These are phyloP conservation scores for Tanypteryx hageni DNA, from an alignment of 2,888 invertebrate genomes.

Conservation along the genomic window DNA sequence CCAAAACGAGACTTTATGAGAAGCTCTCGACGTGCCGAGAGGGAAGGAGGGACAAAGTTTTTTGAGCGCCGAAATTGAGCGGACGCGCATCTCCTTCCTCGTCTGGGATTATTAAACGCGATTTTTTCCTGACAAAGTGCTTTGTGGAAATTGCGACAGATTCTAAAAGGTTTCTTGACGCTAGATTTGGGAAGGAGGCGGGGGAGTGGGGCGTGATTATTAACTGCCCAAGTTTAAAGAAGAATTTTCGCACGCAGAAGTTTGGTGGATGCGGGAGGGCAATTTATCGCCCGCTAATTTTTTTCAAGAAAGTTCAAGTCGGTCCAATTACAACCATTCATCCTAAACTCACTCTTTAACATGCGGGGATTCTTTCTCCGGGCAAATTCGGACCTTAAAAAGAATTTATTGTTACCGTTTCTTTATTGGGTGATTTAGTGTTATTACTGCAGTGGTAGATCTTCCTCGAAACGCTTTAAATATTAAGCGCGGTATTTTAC, in stretches of 20 bases:
- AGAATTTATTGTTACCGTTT: background rate
- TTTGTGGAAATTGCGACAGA: background rate
- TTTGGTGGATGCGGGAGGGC: background rate
- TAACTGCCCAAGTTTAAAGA: background rate
- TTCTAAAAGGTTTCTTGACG: background rate
- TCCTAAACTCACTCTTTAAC: no score
- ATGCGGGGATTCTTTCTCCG: background rate
- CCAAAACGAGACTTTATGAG: background rate
- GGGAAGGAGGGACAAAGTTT: background rate
- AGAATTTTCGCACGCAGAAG: background rate
- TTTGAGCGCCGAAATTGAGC: background rate
- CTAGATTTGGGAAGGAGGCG: background rate
- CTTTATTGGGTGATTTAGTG: background rate
- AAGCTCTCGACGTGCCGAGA: background rate
- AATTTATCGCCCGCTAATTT: background rate
- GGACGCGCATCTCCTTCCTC: background rate
- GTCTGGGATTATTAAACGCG: background rate
- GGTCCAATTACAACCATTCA: background rate
- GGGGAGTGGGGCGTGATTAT: background rate
- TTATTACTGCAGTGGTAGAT: background rate
- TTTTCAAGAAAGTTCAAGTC: background rate
- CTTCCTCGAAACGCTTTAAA: background rate
- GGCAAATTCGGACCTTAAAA: background rate
- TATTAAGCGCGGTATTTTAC: background rate
- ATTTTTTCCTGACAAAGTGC: background rate